phyloP scores from a whole-genome alignment of 64 coral and sea anemone species.

The Montipora sp. region DNA sequence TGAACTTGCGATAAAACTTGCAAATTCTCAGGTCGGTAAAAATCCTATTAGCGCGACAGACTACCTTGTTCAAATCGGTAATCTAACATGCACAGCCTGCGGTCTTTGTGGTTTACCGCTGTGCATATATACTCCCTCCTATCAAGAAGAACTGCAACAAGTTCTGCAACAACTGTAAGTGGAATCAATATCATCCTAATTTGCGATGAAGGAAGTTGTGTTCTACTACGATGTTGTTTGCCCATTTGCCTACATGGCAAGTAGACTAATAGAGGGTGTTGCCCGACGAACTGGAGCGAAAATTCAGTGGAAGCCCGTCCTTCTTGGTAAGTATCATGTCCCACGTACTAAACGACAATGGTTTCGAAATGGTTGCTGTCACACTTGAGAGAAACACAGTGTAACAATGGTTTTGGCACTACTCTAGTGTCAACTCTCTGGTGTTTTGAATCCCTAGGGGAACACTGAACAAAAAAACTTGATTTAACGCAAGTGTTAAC shows the following conservation, averaged over 20 bases:
- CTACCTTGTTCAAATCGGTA: background rate
- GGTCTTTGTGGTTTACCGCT: background rate
- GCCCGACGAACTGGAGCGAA: conserved; percentile 79
- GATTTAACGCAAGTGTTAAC: no score
- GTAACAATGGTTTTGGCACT: no score
- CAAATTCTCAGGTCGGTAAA: no score
- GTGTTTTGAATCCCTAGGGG: no score
- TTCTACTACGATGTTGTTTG: conserved; percentile 99
- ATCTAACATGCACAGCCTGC: background rate
- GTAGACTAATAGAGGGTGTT: conserved; percentile 81
- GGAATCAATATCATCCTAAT: background rate
- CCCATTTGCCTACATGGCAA: conserved; percentile 91
- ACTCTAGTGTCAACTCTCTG: no score
- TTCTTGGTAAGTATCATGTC: conserved; percentile 74
- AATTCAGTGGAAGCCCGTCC: conserved; percentile 92
- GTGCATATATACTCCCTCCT: background rate
- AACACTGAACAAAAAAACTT: no score
- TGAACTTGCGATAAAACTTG: no score
- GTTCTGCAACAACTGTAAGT: background rate
- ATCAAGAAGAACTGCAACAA: no score
- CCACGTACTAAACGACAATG: no score
- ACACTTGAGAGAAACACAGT: no score
- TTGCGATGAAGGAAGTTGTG: conserved; percentile 84
- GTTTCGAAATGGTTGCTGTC: no score
- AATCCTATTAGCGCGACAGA: background rate